A percentile compares a stretch with the other conserved stretches of the same genome.
These are phyloP conservation scores for Mactra quadrangularis DNA, from an alignment of 1,140 invertebrate species.

Conservation along the genomic window DNA sequence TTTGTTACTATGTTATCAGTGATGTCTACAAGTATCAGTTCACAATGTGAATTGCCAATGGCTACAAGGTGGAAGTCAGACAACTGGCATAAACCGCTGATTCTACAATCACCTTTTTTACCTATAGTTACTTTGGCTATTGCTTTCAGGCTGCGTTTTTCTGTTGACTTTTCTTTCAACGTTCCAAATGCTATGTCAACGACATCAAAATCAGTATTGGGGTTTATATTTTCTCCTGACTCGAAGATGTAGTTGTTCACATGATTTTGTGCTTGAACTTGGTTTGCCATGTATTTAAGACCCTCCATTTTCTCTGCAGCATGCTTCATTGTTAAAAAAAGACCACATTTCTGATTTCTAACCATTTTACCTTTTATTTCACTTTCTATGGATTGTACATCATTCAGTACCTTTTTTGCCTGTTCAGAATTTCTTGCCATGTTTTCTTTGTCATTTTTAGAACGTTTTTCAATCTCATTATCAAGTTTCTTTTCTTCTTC, in stretches of 20 bases:
- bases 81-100: background rate
- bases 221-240: background rate
- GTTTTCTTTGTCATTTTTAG: background rate
- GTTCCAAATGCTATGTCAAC: background rate
- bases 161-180: background rate
- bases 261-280: background rate
- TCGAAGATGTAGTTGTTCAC: background rate
- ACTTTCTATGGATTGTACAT: background rate
- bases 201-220: background rate
- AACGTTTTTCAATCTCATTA: background rate
- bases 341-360: background rate
- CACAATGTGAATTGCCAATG: background rate
- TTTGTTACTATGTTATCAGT: background rate
- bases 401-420: background rate
- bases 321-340: conserved; percentile 1
- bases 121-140: background rate
- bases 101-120: background rate
- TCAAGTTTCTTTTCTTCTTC: background rate
- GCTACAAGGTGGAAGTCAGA: background rate
- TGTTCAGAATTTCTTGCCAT: background rate
- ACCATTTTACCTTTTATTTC: background rate
- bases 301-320: background rate
- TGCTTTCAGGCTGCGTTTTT: background rate
- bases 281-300: background rate
- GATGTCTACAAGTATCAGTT: background rate